phyloP scores from a whole-genome alignment of 2,888 invertebrate species.

The Cryptus viduatorius region DNA sequence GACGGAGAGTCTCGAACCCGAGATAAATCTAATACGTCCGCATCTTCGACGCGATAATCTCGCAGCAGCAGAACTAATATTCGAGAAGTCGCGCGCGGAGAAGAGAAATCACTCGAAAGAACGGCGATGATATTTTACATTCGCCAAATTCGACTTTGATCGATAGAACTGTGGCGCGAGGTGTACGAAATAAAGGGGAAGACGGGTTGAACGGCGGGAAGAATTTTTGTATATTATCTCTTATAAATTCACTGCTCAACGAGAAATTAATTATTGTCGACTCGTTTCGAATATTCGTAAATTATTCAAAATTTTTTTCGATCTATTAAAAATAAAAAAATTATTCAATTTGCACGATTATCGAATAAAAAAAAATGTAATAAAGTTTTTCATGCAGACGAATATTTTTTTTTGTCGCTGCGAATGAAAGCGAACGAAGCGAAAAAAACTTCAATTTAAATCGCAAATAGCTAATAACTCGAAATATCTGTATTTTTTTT shows the following conservation, averaged over 20 bases:
- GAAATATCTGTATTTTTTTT: not conserved
- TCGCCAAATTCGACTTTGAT: slow-evolving; percentile 49
- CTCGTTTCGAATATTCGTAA: slow-evolving; percentile 5
- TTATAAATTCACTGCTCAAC: slow-evolving; percentile 44
- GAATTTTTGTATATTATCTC: slow-evolving; percentile 21
- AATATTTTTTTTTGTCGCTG: no score
- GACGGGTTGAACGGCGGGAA: not conserved
- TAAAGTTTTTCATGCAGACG: not conserved
- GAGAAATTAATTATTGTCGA: slow-evolving; percentile 18
- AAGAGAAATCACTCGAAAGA: slow-evolving; percentile 24
- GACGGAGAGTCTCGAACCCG: slow-evolving; percentile 14
- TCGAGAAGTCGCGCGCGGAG: slow-evolving; percentile 7
- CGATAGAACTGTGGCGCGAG: slow-evolving; percentile 22
- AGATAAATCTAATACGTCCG: slow-evolving; percentile 53
- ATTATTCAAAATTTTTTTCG: not conserved
- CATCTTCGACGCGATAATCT: slow-evolving; percentile 54
- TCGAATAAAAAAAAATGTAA: not conserved
- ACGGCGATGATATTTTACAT: slow-evolving; percentile 60
- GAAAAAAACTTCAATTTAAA: no score
- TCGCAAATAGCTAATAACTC: no score
- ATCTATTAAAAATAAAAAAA: slow-evolving; percentile 12
- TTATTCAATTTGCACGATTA: not conserved
- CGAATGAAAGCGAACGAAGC: no score
- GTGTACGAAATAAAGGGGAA: not conserved
- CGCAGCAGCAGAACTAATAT: slow-evolving; percentile 38